phyloP scores from a whole-genome alignment of 2,888 invertebrate genomes.

The Diabrotica balteata region DNA sequence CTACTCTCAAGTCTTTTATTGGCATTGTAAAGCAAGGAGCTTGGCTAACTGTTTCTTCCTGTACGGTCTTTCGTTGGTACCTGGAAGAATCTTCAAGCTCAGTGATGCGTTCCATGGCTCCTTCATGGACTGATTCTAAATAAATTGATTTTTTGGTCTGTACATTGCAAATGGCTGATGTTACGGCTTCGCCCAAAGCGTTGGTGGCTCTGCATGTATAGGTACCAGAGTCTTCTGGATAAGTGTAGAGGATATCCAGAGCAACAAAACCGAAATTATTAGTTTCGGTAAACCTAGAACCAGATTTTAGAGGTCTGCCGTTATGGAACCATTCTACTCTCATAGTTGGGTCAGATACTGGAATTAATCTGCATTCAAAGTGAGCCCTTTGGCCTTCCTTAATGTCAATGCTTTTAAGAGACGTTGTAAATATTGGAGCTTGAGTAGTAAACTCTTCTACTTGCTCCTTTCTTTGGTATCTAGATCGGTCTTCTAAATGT shows the following conservation, averaged over 20 bases:
- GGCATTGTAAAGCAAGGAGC: slow-evolving; percentile 94
- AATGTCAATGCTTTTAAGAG: slow-evolving; percentile 89
- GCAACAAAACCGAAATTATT: slow-evolving; percentile 98
- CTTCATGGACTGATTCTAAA: slow-evolving; percentile 87
- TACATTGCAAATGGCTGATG: slow-evolving; percentile 85
- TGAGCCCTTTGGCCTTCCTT: slow-evolving; percentile 95
- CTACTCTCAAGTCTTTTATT: slow-evolving; percentile 82
- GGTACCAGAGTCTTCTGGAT: slow-evolving; percentile 95
- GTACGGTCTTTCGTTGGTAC: slow-evolving; percentile 74
- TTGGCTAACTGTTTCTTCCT: slow-evolving; percentile 83
- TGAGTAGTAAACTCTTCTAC: slow-evolving; percentile 86
- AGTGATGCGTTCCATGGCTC: slow-evolving; percentile 79
- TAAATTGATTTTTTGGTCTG: slow-evolving; percentile 86
- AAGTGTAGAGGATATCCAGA: slow-evolving; percentile 92
- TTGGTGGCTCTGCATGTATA: slow-evolving; percentile 95
- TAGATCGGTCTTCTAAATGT: slow-evolving; percentile 83
- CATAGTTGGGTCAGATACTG: slow-evolving; percentile 92
- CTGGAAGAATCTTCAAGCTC: slow-evolving; percentile 83
- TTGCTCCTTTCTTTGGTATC: slow-evolving; percentile 76
- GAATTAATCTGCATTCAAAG: slow-evolving; percentile 92
- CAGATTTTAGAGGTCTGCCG: slow-evolving; percentile 86
- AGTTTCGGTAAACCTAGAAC: slow-evolving; percentile 93
- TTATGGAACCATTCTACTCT: slow-evolving; percentile 97
- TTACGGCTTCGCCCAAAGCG: slow-evolving; percentile 90
- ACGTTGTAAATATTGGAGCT: slow-evolving; percentile 92